A percentile compares a stretch with the other conserved stretches of the same genome.
These are phyloP conservation scores for Hydrozoanthus tunicans DNA, from an alignment of 64 coral and sea anemone species.

Conservation along the genomic window DNA sequence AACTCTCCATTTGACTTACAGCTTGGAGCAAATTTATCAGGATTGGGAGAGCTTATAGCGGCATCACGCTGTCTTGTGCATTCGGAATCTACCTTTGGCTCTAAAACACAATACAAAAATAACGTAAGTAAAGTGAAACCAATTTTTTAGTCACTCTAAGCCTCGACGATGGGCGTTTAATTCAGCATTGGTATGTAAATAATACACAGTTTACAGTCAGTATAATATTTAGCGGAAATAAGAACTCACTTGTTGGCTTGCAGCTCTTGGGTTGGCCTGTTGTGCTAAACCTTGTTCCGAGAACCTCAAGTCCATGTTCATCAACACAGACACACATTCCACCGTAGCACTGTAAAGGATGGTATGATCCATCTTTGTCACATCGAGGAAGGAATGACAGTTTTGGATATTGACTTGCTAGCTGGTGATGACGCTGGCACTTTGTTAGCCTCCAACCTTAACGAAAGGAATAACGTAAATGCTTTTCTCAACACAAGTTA, in stretches of 20 bases:
- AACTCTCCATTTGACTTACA: constrained; percentile 72
- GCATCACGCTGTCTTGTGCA: constrained; percentile 61
- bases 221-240: not conserved
- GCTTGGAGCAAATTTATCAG: constrained; percentile 59
- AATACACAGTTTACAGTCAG: too few species aligned
- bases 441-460: constrained; percentile 74
- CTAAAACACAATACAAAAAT: not conserved
- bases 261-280: constrained; percentile 2
- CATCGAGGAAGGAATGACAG: constrained; percentile 70
- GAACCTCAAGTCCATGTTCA: constrained; percentile 63
- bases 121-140: not conserved
- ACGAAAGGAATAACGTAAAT: not conserved
- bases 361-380: constrained; percentile 66
- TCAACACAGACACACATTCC: constrained; percentile 78
- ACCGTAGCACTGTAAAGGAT: constrained; percentile 74
- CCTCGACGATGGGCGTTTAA: too few species aligned
- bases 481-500: not conserved
- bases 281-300: constrained; percentile 16
- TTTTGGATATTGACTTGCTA: constrained; percentile 49
- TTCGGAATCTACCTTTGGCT: constrained; percentile 43
- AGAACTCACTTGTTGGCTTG: constrained; percentile 5
- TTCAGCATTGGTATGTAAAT: too few species aligned
- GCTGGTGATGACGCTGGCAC: constrained; percentile 84
- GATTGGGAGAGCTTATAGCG: constrained; percentile 31
- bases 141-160: too few species aligned